A percentile compares a stretch with the other conserved stretches of the same genome.
Conservation (phyloP, 1,140 invertebrate genomes). For the Asbolus verrucosus region DNA sequence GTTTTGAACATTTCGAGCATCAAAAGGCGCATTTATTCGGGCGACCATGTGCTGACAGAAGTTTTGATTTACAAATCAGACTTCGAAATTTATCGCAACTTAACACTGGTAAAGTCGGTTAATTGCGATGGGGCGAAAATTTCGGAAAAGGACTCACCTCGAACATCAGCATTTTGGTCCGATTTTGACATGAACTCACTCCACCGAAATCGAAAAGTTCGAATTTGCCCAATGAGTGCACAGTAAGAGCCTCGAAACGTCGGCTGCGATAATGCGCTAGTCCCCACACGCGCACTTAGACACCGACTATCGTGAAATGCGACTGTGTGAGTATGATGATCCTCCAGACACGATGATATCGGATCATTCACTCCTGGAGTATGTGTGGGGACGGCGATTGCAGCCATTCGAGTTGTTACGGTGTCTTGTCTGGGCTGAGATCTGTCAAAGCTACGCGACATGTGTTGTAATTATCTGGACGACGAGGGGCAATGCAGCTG, state of each 20-base stretch:
- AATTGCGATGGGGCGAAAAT: no score
- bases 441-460: slow-evolving; percentile 24
- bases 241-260: background rate
- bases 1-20: slow-evolving; percentile 14
- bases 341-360: slow-evolving; percentile 44
- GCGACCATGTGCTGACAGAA: no score
- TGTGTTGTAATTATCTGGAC: background rate
- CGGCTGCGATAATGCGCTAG: slow-evolving; percentile 4
- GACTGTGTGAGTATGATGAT: slow-evolving; percentile 40
- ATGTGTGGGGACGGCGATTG: slow-evolving; percentile 35
- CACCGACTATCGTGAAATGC: slow-evolving; percentile 39
- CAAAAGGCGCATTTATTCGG: slow-evolving; percentile 3
- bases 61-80: background rate
- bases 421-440: slow-evolving; percentile 14
- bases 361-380: slow-evolving; percentile 41
- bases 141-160: slow-evolving; percentile 30
- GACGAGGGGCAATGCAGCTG: background rate
- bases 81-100: no score
- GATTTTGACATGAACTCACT: slow-evolving; percentile 5
- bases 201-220: background rate
- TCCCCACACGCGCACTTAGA: slow-evolving; percentile 29
- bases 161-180: slow-evolving; percentile 32
- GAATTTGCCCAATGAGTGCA: background rate
- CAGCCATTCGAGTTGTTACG: slow-evolving; percentile 15
- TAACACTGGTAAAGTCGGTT: no score